Evolutionary conservation across 2,888 invertebrate species (phyloP).

Genomic region (Brenthis ino): DNA sequence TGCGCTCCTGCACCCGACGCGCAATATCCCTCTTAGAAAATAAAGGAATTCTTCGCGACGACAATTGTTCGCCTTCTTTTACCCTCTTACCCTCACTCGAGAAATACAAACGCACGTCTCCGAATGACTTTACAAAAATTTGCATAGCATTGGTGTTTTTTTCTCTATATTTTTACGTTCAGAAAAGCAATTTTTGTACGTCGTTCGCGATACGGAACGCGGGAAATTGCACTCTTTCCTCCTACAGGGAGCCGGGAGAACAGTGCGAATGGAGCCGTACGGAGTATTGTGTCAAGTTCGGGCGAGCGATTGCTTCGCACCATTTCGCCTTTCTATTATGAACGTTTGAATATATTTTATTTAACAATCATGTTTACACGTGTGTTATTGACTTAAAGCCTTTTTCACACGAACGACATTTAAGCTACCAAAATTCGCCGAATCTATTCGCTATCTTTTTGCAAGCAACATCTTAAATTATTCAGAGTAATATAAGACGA

Average conservation of each 20-base stretch:
- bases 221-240: constrained; percentile 77
- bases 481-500: constrained; percentile 41
- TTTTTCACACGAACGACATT: not conserved
- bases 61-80: constrained; percentile 75
- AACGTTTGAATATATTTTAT: constrained; percentile 38
- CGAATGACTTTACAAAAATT: constrained; percentile 82
- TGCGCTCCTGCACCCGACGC: constrained; percentile 77
- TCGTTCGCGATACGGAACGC: constrained; percentile 73
- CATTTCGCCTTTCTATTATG: constrained; percentile 58
- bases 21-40: constrained; percentile 80
- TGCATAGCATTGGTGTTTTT: constrained; percentile 72
- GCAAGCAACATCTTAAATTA: constrained; percentile 36
- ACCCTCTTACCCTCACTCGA: constrained; percentile 71
- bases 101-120: constrained; percentile 81
- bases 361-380: constrained; percentile 18
- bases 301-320: constrained; percentile 69
- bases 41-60: constrained; percentile 76
- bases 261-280: constrained; percentile 69
- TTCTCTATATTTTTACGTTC: constrained; percentile 73
- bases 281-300: constrained; percentile 64
- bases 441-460: constrained; percentile 13
- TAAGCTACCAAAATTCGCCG: not conserved
- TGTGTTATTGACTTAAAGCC: not conserved
- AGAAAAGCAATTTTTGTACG: constrained; percentile 82
- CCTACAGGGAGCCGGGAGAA: constrained; percentile 53